Conservation (phyloP, 2,888 invertebrate species). For the Sicus ferrugineus region DNA sequence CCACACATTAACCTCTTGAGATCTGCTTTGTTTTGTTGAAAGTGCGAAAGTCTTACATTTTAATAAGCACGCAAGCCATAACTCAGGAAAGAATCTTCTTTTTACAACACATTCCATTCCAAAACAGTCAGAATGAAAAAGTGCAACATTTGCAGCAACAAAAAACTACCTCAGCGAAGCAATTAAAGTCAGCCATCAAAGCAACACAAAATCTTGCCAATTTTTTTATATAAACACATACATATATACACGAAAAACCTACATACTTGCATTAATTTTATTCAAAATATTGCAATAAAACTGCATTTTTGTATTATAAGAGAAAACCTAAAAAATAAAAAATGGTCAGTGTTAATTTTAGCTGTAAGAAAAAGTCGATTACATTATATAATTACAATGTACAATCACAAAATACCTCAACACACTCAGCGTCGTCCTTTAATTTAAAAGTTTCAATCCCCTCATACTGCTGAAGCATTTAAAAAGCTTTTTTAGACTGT, state of each 20-base stretch:
- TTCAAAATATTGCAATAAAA: background rate
- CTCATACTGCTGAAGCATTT: too few relatives aligned
- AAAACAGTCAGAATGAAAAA: background rate
- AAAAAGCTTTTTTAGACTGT: too few relatives aligned
- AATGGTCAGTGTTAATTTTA: constrained; percentile 2
- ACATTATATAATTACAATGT: constrained; percentile 23
- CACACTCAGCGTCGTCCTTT: constrained; percentile 44
- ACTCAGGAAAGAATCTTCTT: constrained; percentile 46
- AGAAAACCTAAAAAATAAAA: constrained; percentile 1
- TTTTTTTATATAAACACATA: constrained; percentile 18
- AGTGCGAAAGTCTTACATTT: background rate
- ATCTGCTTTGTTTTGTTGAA: background rate
- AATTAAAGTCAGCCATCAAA: constrained; percentile 32
- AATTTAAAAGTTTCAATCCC: background rate
- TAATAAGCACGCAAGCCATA: constrained; percentile 41
- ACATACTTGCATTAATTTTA: background rate
- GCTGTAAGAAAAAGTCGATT: constrained; percentile 14
- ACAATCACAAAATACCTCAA: constrained; percentile 49
- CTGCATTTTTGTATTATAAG: constrained; percentile 7
- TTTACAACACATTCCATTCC: constrained; percentile 27
- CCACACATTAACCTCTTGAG: background rate
- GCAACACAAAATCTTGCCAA: constrained; percentile 37
- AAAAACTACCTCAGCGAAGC: constrained; percentile 51
- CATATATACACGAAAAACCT: background rate
- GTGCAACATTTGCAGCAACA: background rate